These are phyloP conservation scores for Dryadula phaetusa DNA, from an alignment of 2,888 invertebrate genomes.

Conservation along the genomic window DNA sequence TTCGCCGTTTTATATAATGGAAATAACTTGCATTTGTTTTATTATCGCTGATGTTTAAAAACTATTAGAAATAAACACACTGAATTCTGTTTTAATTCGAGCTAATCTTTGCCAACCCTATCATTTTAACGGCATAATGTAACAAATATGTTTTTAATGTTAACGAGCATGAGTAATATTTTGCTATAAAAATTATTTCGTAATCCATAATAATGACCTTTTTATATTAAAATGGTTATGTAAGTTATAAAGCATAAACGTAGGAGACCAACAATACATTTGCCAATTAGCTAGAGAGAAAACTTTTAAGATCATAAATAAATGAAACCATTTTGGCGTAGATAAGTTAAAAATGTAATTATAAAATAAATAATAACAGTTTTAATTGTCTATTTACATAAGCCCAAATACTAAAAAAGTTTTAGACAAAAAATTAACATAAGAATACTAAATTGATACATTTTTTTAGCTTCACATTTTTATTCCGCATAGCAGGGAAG, in stretches of 20 bases:
- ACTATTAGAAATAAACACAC: not conserved
- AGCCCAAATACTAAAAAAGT: no score
- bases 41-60: not conserved
- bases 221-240: not conserved
- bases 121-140: not conserved
- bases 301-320: no score
- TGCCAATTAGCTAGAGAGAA: not conserved
- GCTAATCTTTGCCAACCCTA: conserved; percentile 6
- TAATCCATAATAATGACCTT: not conserved
- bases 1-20: no score
- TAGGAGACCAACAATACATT: not conserved
- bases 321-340: no score
- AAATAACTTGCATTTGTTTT: not conserved
- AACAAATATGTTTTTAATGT: conserved; percentile 2
- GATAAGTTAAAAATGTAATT: no score
- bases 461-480: no score
- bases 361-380: no score
- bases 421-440: no score
- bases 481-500: no score
- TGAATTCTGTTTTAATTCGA: not conserved
- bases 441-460: no score
- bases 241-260: not conserved
- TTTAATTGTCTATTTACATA: no score
- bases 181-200: conserved; percentile 8
- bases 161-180: conserved; percentile 1